Evolutionary conservation across 64 coral and sea anemone genomes (phyloP), one percentile per base, ranked within the genome.

Genomic region (Trachythela sp.): DNA sequence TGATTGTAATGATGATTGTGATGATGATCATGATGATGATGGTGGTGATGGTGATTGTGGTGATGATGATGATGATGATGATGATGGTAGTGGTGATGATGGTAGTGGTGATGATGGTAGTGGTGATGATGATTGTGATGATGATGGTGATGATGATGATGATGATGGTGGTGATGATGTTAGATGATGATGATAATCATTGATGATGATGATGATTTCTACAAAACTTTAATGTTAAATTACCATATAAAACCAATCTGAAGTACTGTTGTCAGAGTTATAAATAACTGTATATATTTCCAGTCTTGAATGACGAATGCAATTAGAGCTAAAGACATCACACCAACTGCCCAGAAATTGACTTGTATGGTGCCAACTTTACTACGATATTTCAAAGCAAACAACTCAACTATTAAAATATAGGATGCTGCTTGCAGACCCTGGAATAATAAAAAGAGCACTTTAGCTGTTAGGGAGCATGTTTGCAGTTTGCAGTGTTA

Each of bases 241-340:
- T 77, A 77, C 71, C 71, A 77, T 27, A 77, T 77, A 14, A 77
- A 35, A 35, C 9, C 3, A 77, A 77, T 77, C 31, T 77, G 71
- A 15, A 77, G 71, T 8, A 77, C 4, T 14, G 71, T 39, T 39
- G 36, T 39, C 30, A 35, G 13, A 36, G 71, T 77, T 77, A 77
- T 77, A 77, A 77, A 77, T n/a, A 77, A 77, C 17, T 77, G 71
- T 24, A 77, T 77, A 35, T 77, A 77, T 77, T n/a, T 33, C 71
- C 71, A 77, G 36, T 77, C 71, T 77, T 77, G 30, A 27, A 77
- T 13, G 30, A 77, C 27, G 30, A 36, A 77, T 34, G 71, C 29
- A 32, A 77, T 39, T 6, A 77, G 17, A 33, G 71, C 71, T 77
- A 77, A 18, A 77, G n/a, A 32, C 71, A 77, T 77, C 13, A 77